Conservation (phyloP, 2,888 invertebrate genomes). For the Pseudococcus jackbeardsleyi region DNA sequence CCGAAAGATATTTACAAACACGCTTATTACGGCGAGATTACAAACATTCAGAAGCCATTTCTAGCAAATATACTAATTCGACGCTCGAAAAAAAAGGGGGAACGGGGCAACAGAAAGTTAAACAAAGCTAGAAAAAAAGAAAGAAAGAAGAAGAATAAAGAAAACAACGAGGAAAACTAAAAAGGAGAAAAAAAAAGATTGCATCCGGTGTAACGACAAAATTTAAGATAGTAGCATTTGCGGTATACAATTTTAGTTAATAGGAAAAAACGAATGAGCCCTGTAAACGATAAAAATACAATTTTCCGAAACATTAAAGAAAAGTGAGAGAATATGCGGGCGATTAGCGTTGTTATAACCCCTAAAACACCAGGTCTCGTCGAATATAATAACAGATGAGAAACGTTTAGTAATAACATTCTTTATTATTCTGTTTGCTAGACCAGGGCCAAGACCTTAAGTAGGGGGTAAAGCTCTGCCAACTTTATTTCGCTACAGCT, state of each 20-base stretch:
- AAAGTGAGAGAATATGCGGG: constrained; percentile 64
- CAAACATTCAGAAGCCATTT: constrained; percentile 14
- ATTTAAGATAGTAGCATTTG: constrained; percentile 47
- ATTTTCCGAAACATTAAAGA: constrained; percentile 64
- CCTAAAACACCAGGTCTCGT: constrained; percentile 59
- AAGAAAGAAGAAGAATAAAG: background rate
- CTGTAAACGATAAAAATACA: constrained; percentile 63
- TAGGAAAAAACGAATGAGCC: constrained; percentile 61
- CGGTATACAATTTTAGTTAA: constrained; percentile 59
- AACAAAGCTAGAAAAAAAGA: background rate
- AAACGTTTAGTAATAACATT: constrained; percentile 60
- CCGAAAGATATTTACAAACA: background rate
- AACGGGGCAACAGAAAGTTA: background rate
- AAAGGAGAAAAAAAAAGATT: constrained; percentile 1
- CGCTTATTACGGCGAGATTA: background rate
- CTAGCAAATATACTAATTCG: constrained; percentile 13
- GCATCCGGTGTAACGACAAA: constrained; percentile 47
- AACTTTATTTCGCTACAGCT: constrained; percentile 7
- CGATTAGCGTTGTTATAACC: constrained; percentile 64
- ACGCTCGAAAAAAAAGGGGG: background rate
- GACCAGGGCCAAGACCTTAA: constrained; percentile 50
- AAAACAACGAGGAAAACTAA: too few species aligned
- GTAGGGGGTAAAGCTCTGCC: constrained; percentile 35
- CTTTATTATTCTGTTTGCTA: constrained; percentile 56
- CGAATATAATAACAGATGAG: constrained; percentile 56